A percentile compares a stretch with the other conserved stretches of the same genome.
phyloP scores from a whole-genome alignment of 1,140 invertebrate species.

The Holotrichia oblita region DNA sequence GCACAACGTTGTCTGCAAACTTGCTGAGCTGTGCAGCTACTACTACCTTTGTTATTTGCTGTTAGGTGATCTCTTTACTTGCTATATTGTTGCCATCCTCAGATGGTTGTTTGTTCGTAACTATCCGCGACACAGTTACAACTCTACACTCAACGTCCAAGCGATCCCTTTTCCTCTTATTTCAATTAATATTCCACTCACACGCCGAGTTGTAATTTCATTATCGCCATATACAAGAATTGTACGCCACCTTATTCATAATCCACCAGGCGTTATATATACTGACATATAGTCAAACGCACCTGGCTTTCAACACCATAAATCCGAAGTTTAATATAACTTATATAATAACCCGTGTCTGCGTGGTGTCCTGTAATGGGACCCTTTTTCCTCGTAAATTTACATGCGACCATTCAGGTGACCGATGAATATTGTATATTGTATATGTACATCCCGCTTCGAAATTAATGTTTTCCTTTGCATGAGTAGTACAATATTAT shows the following conservation, averaged over 20 bases:
- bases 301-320: not conserved
- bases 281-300: not conserved
- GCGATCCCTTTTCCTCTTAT: not conserved
- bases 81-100: not conserved
- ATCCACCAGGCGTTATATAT: not conserved
- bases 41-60: not conserved
- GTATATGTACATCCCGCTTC: not conserved
- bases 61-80: not conserved
- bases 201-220: constrained; percentile 2
- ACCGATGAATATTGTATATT: constrained; percentile 3
- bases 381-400: constrained; percentile 16
- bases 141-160: not conserved
- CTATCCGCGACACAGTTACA: not conserved
- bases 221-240: constrained; percentile 4
- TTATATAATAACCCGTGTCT: not conserved
- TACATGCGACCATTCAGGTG: not conserved
- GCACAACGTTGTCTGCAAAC: not conserved
- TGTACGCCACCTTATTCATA: not conserved
- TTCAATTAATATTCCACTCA: constrained; percentile 6
- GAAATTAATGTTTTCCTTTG: too few relatives aligned
- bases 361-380: not conserved
- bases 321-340: constrained; percentile 9
- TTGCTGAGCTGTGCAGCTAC: not conserved
- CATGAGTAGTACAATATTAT: too few relatives aligned
- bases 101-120: not conserved